Conservation (phyloP, 2,113 vertebrate species). For the Microcebus lehilahytsara region DNA sequence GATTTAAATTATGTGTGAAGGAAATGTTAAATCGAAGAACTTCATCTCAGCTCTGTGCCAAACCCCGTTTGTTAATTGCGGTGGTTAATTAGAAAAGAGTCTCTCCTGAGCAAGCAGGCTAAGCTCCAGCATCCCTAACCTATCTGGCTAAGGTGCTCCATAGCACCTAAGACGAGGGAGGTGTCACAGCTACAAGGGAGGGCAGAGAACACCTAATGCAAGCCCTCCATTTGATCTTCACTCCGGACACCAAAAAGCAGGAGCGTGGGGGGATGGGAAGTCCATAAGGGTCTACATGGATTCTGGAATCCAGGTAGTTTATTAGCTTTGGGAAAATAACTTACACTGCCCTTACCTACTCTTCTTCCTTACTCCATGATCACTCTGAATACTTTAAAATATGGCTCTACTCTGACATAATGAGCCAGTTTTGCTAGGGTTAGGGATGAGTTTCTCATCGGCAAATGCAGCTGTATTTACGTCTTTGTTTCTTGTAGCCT, state of each 20-base stretch:
- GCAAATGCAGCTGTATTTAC: neutral
- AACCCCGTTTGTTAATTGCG: slow-evolving; percentile 23
- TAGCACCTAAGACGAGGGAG: neutral
- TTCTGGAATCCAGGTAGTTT: neutral
- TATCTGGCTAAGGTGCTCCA: neutral
- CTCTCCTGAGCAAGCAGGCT: neutral
- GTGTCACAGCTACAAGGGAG: neutral
- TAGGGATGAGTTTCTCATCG: neutral
- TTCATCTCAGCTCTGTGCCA: slow-evolving; percentile 5
- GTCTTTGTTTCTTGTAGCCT: neutral
- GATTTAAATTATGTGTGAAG: slow-evolving; percentile 54
- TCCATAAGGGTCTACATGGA: neutral
- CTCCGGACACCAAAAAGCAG: neutral
- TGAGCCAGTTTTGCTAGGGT: neutral
- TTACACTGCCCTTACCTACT: neutral
- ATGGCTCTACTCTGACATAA: neutral
- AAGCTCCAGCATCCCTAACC: neutral
- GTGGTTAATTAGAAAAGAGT: slow-evolving; percentile 20
- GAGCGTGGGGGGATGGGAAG: accelerated
- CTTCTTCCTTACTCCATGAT: neutral
- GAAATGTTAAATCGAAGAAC: slow-evolving; percentile 49
- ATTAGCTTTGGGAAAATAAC: neutral
- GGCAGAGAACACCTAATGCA: neutral
- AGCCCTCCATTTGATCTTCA: neutral
- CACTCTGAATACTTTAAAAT: neutral